Percentiles rank a stretch among this genome's conserved stretches.
Conservation (phyloP, 2,888 invertebrate species). For the Aphodius granarius region DNA sequence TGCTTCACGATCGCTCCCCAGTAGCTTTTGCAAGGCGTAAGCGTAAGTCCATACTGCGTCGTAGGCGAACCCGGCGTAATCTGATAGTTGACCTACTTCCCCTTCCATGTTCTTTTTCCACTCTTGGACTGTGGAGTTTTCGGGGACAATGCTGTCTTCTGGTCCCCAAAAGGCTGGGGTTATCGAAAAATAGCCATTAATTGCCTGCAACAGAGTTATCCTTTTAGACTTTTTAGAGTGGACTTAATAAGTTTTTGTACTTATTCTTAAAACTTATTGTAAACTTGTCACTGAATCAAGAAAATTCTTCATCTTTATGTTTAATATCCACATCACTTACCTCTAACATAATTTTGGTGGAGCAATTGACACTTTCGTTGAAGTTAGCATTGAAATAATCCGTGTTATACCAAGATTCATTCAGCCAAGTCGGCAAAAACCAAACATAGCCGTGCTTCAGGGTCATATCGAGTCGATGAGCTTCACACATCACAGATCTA, state of each 20-base stretch:
- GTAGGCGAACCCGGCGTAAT: slow-evolving; percentile 76
- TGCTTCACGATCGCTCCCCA: slow-evolving; percentile 63
- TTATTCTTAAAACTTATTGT: background rate
- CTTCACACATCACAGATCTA: slow-evolving; percentile 81
- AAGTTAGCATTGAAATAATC: slow-evolving; percentile 53
- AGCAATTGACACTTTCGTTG: slow-evolving; percentile 59
- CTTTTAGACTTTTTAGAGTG: background rate
- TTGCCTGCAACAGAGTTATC: slow-evolving; percentile 55
- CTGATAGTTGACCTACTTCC: slow-evolving; percentile 48
- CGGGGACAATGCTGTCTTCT: slow-evolving; percentile 63
- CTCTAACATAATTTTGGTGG: slow-evolving; percentile 62
- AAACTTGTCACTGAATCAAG: background rate
- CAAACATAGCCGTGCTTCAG: slow-evolving; percentile 76
- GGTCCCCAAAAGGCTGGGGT: slow-evolving; percentile 69
- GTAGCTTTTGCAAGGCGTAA: slow-evolving; percentile 66
- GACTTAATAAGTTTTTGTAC: too few species aligned
- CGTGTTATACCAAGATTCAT: slow-evolving; percentile 64
- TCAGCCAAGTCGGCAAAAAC: slow-evolving; percentile 80
- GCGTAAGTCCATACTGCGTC: slow-evolving; percentile 85
- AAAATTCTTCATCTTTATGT: background rate
- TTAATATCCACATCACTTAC: too few species aligned
- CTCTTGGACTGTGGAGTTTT: slow-evolving; percentile 63
- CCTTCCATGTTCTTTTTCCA: slow-evolving; percentile 61
- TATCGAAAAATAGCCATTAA: slow-evolving; percentile 73
- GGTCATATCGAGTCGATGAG: slow-evolving; percentile 69